A percentile compares a stretch with the other conserved stretches of the same genome.
These are phyloP conservation scores for Zaprionus davidi DNA, from an alignment of 1,140 invertebrate species.

Conservation along the genomic window DNA sequence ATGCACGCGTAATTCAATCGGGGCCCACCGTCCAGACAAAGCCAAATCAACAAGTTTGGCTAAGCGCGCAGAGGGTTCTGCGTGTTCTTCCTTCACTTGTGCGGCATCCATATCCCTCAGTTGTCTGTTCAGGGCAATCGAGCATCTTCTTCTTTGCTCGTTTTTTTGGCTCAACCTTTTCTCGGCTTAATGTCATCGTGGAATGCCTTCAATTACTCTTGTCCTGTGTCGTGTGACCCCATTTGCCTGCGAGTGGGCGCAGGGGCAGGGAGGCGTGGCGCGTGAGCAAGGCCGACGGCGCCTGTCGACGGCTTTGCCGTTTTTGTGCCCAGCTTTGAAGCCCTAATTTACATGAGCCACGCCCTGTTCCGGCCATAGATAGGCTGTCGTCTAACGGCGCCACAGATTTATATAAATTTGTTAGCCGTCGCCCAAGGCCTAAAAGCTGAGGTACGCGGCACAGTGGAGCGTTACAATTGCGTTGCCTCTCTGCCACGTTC, in stretches of 20 bases:
- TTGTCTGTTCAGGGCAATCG: slow-evolving; percentile 9
- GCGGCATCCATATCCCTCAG: background rate
- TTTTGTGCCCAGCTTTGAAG: slow-evolving; percentile 35
- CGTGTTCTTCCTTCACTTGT: background rate
- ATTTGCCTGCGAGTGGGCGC: slow-evolving; percentile 24
- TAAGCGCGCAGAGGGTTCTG: slow-evolving; percentile 16
- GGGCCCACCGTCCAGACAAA: slow-evolving; percentile 21
- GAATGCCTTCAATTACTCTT: slow-evolving; percentile 72
- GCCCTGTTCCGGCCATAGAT: slow-evolving; percentile 34
- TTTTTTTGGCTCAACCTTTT: slow-evolving; percentile 34
- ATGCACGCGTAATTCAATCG: slow-evolving; percentile 67
- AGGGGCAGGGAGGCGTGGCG: background rate
- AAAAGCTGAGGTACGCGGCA: slow-evolving; percentile 1
- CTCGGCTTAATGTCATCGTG: slow-evolving; percentile 70
- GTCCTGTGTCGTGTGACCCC: slow-evolving; percentile 12
- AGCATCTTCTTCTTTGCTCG: slow-evolving; percentile 13
- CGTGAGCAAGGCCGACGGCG: slow-evolving; percentile 3
- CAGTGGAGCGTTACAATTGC: background rate
- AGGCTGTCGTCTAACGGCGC: slow-evolving; percentile 23
- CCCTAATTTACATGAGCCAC: slow-evolving; percentile 56
- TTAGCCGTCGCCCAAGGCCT: slow-evolving; percentile 27
- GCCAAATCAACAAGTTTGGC: slow-evolving; percentile 75
- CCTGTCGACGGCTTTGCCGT: slow-evolving; percentile 20
- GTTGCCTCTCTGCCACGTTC: background rate
- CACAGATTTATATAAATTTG: slow-evolving; percentile 53